These are phyloP conservation scores for Chroicocephalus ridibundus DNA, from an alignment of 2,113 vertebrate genomes.

Conservation along the genomic window DNA sequence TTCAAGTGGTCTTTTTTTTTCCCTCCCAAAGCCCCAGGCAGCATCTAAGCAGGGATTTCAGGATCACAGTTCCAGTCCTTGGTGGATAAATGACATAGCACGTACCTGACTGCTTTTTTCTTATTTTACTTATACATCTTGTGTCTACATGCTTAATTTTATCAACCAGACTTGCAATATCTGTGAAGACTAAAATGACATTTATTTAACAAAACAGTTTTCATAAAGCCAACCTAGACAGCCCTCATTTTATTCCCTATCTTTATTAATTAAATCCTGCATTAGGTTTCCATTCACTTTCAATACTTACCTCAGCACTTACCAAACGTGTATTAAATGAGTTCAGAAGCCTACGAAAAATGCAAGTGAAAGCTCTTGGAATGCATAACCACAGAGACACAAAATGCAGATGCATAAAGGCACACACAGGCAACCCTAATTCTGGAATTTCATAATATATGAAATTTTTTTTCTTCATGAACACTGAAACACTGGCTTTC, in stretches of 20 bases:
- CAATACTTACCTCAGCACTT: neutral
- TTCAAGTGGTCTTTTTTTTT: neutral
- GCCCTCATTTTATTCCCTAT: neutral
- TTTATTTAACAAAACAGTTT: neutral
- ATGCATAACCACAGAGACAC: neutral
- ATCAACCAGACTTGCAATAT: neutral
- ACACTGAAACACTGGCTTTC: neutral
- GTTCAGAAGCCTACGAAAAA: neutral
- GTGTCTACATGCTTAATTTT: neutral
- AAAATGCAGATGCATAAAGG: neutral
- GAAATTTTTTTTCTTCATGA: neutral
- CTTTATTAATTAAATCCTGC: conserved; percentile 1
- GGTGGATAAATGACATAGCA: neutral
- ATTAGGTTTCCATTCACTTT: neutral
- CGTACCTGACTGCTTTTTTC: neutral
- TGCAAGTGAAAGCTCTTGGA: neutral
- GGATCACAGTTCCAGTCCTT: neutral
- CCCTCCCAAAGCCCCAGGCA: neutral
- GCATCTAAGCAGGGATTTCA: neutral
- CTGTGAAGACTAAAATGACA: neutral
- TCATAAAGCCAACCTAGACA: neutral
- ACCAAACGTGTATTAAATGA: neutral
- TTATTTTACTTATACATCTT: neutral
- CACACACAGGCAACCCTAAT: neutral
- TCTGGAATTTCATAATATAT: neutral